Percentiles rank a stretch among this genome's conserved stretches.
These are phyloP conservation scores for Bhutanitis thaidina DNA, from an alignment of 2,888 invertebrate genomes.

Conservation along the genomic window DNA sequence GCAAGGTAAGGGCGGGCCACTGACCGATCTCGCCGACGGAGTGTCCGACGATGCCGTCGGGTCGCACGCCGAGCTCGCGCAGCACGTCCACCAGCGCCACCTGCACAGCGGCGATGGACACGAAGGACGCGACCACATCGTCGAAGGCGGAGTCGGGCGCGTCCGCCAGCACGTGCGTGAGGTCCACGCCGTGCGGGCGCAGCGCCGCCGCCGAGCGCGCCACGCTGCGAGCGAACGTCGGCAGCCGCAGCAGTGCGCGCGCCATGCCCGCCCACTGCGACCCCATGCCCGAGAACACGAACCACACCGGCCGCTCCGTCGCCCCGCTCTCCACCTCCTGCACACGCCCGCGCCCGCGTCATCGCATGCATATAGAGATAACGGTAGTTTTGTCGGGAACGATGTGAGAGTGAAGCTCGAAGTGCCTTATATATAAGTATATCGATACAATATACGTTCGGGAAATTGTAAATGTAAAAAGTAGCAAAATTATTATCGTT, in stretches of 20 bases:
- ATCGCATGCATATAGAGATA: too few relatives aligned
- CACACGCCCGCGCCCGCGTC: neutral
- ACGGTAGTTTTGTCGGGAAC: too few relatives aligned
- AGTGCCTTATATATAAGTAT: too few relatives aligned
- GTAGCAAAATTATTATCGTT: too few relatives aligned
- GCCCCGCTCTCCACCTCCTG: conserved; percentile 67
- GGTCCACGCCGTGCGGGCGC: conserved; percentile 88
- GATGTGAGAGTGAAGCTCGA: too few relatives aligned
- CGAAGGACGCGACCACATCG: conserved; percentile 93
- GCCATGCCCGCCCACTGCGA: conserved; percentile 99
- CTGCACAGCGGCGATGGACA: conserved; percentile 97
- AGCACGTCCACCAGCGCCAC: conserved; percentile 96
- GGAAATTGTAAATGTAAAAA: too few relatives aligned
- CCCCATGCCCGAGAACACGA: conserved; percentile 98
- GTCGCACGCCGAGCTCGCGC: conserved; percentile 85
- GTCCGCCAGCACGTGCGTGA: conserved; percentile 88
- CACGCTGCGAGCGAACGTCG: conserved; percentile 89
- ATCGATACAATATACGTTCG: too few relatives aligned
- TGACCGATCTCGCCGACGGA: conserved; percentile 93
- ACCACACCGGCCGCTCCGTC: conserved; percentile 91
- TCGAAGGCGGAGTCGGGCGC: conserved; percentile 89
- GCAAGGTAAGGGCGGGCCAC: conserved; percentile 16
- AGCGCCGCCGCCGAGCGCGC: conserved; percentile 87
- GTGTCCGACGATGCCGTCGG: conserved; percentile 98
- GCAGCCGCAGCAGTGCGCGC: conserved; percentile 89